Percentiles rank a stretch among this genome's conserved stretches.
phyloP scores from a whole-genome alignment of 2,113 vertebrate genomes.

The Dasyprocta punctata region DNA sequence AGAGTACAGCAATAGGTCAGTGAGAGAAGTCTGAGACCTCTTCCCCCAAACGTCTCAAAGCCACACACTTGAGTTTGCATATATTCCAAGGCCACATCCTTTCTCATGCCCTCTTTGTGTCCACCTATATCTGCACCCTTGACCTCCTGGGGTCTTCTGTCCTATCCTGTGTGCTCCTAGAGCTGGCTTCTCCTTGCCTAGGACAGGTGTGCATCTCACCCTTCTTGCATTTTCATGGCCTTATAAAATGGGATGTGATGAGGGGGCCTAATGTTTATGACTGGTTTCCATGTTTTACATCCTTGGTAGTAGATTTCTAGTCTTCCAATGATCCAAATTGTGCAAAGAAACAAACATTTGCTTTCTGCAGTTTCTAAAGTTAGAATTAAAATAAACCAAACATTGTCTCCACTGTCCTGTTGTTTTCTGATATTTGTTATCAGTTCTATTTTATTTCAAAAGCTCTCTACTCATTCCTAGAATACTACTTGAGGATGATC shows the following conservation, averaged over 20 bases:
- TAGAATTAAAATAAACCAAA: background rate
- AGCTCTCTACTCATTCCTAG: background rate
- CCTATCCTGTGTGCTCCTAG: background rate
- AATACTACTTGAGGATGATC: background rate
- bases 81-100: background rate
- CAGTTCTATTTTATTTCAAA: background rate
- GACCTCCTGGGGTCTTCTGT: rapidly evolving
- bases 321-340: background rate
- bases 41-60: background rate
- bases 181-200: no score
- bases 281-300: background rate
- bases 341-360: background rate
- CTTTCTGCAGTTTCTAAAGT: background rate
- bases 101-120: background rate
- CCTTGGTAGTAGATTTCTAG: background rate
- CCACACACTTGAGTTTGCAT: background rate
- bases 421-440: background rate
- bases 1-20: background rate
- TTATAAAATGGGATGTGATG: rapidly evolving
- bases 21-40: background rate
- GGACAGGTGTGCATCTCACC: background rate
- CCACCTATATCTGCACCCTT: background rate
- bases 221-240: background rate
- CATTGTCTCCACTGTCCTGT: background rate
- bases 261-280: background rate